A percentile compares a stretch with the other conserved stretches of the same genome.
These are phyloP conservation scores for Chaetops frenatus DNA, from an alignment of 2,113 vertebrate species.

Conservation along the genomic window DNA sequence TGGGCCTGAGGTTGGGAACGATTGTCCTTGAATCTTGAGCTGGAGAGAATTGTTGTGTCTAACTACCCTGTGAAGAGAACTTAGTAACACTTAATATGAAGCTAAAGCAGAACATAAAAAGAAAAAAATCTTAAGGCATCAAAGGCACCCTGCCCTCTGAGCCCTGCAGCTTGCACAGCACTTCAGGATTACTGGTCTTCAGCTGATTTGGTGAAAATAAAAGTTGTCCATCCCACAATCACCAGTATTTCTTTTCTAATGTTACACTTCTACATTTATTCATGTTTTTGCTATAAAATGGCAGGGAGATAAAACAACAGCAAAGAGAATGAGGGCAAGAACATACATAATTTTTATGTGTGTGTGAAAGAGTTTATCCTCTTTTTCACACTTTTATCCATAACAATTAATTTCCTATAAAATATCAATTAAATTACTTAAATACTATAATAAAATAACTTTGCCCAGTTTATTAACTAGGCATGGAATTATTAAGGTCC, in stretches of 20 bases:
- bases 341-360: neutral
- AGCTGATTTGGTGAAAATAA: neutral
- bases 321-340: neutral
- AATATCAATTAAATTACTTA: neutral
- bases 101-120: too few species aligned
- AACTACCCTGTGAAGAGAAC: too few species aligned
- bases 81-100: too few species aligned
- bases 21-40: too few species aligned
- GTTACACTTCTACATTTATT: neutral
- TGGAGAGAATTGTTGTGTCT: too few species aligned
- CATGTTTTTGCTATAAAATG: neutral
- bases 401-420: neutral
- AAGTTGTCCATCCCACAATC: neutral
- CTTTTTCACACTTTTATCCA: neutral
- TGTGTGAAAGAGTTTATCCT: neutral
- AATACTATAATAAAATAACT: neutral
- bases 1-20: too few species aligned
- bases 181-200: neutral
- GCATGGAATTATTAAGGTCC: neutral
- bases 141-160: neutral
- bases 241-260: neutral
- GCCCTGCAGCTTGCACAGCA: neutral
- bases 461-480: neutral
- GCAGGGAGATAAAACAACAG: neutral
- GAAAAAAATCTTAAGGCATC: too few species aligned